Conservation (phyloP, 2,888 invertebrate genomes). For the Sinelater perroti region DNA sequence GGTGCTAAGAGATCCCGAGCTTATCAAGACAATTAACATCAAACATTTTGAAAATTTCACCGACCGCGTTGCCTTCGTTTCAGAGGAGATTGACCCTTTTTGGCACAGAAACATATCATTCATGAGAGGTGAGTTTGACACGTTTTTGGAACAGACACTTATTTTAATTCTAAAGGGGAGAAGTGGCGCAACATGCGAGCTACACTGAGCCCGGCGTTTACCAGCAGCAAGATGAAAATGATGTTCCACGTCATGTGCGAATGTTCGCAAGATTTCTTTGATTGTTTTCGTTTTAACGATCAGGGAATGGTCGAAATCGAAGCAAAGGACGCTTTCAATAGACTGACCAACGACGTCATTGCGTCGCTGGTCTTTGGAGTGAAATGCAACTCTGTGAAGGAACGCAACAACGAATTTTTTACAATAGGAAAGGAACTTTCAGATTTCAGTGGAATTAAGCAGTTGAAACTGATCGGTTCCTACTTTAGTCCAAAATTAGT, state of each 20-base stretch:
- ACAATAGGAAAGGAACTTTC: constrained; percentile 62
- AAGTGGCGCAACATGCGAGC: constrained; percentile 50
- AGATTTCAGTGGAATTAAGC: constrained; percentile 52
- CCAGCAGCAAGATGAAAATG: constrained; percentile 31
- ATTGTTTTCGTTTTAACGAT: constrained; percentile 45
- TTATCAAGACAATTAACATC: constrained; percentile 49
- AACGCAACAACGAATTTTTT: constrained; percentile 66
- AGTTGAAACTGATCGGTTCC: constrained; percentile 13
- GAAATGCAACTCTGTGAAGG: constrained; percentile 64
- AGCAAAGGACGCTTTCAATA: constrained; percentile 60
- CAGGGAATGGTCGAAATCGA: constrained; percentile 52
- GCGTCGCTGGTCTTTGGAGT: constrained; percentile 65
- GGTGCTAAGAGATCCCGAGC: not conserved
- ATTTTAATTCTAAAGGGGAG: constrained; percentile 21
- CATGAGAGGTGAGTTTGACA: constrained; percentile 2
- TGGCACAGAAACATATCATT: not conserved
- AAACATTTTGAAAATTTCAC: constrained; percentile 4
- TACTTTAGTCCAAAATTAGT: constrained; percentile 5
- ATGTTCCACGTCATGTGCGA: constrained; percentile 32
- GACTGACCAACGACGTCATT: constrained; percentile 65
- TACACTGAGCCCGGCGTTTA: constrained; percentile 48
- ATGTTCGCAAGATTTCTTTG: constrained; percentile 41
- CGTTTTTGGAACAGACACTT: not conserved
- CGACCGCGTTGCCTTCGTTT: constrained; percentile 1
- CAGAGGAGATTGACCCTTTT: not conserved